phyloP scores from a whole-genome alignment of 2,113 vertebrate genomes.

The Astur gentilis region DNA sequence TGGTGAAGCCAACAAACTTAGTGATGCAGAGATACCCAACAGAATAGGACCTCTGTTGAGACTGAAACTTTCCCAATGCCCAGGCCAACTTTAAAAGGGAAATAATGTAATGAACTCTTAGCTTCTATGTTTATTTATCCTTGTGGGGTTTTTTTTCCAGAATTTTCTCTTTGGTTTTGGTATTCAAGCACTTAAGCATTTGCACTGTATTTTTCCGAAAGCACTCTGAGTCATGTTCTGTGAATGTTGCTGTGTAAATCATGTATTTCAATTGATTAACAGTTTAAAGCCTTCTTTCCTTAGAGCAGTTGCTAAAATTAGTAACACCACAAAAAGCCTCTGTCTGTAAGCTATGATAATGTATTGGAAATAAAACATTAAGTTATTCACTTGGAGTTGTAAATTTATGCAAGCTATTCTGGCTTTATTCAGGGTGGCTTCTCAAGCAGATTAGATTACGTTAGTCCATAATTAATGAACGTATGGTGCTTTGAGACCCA shows the following conservation, averaged over 20 bases:
- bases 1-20: neutral
- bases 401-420: neutral
- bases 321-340: neutral
- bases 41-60: neutral
- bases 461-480: neutral
- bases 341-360: neutral
- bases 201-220: neutral
- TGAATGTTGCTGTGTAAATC: neutral
- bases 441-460: neutral
- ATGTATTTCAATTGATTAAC: neutral
- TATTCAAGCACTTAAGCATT: neutral
- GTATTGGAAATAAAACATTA: neutral
- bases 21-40: neutral
- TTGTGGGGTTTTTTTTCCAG: neutral
- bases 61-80: neutral
- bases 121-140: neutral
- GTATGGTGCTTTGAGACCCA: neutral
- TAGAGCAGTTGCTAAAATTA: constrained; percentile 20
- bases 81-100: neutral
- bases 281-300: constrained; percentile 1
- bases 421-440: neutral
- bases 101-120: neutral
- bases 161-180: neutral
- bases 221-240: neutral
- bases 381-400: neutral